Percentiles rank a stretch among this genome's conserved stretches.
phyloP scores from a whole-genome alignment of 2,113 vertebrate genomes.

The Cyphomyrus discorhynchus region DNA sequence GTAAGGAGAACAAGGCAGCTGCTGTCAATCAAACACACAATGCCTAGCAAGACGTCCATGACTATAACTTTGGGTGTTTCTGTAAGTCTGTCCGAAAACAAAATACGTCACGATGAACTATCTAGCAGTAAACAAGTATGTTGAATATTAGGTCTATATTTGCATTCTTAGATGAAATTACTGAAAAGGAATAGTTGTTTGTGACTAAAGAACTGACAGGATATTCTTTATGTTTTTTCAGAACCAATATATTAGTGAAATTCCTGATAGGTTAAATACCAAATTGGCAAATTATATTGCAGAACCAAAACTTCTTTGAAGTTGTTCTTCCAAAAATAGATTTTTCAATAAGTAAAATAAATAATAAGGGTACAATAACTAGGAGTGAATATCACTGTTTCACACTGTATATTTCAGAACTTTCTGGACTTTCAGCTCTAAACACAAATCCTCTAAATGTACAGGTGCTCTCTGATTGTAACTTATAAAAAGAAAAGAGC shows the following conservation, averaged over 20 bases:
- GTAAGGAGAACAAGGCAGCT: not conserved
- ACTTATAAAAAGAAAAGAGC: not conserved
- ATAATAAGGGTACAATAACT: not conserved
- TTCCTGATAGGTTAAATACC: not conserved
- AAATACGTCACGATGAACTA: not conserved
- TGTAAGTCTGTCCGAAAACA: not conserved
- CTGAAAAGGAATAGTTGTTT: not conserved
- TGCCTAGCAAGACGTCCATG: not conserved
- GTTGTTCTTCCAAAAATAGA: not conserved
- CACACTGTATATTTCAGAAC: not conserved
- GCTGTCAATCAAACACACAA: not conserved
- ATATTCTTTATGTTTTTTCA: not conserved
- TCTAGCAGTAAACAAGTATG: not conserved
- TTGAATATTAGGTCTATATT: not conserved
- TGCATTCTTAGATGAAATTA: not conserved
- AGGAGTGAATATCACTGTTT: not conserved
- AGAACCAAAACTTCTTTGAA: not conserved
- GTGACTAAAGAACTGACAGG: not conserved
- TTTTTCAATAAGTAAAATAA: not conserved
- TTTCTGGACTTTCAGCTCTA: not conserved
- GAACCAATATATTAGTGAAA: not conserved
- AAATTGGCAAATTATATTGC: not conserved
- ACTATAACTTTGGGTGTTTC: not conserved
- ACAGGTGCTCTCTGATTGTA: not conserved
- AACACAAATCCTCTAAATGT: not conserved